Evolutionary conservation across 1,140 invertebrate species (phyloP), one percentile per base, ranked within the genome.

Genomic region (Bombus ignitus): DNA sequence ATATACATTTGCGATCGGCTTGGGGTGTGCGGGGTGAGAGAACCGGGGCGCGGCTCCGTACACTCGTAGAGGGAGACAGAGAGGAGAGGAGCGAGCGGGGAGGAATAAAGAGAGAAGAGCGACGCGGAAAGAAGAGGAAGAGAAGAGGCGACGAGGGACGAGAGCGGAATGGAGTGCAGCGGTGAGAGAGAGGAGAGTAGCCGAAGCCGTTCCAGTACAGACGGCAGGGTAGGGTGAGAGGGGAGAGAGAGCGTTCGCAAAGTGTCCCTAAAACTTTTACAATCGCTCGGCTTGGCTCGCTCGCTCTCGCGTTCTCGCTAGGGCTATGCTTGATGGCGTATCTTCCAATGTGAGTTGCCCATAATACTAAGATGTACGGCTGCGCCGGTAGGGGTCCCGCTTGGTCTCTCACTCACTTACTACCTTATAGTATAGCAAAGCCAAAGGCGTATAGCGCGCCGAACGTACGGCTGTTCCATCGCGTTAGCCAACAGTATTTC

Each of bases 301-400:
- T 96, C 96, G 94, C 95, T 94, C 94, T 94, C 94, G 94, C 95
- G 93, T 92, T 92, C 88, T 90, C 92, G 96, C 96, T 97, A 97
- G 96, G 96, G 96, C 95, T 95, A 95, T 96, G 96, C 97, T 97
- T 97, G 97, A 97, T 97, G 97, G 96, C 97, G 97, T 97, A 96
- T 97, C 97, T 97, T 97, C 97, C 97, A 97, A 97, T 97, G 96
- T 97, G 96, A 96, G 96, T 96, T 94, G 96, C 95, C 96, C 96
- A 96, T 97, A 96, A 96, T 96, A 96, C 96, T 96, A 96, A 97
- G 96, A 97, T 97, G 96, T 97, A 97, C 96, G 96, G 94, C 96
- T 97, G 96, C 96, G 96, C 96, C 96, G 95, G 95, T 94, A 95
- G 95, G 95, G 95, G 94, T 95, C 94, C 92, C 92, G 87, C 87